Evolutionary conservation across 2,888 invertebrate genomes (phyloP).

Genomic region (Sesamia inferens): DNA sequence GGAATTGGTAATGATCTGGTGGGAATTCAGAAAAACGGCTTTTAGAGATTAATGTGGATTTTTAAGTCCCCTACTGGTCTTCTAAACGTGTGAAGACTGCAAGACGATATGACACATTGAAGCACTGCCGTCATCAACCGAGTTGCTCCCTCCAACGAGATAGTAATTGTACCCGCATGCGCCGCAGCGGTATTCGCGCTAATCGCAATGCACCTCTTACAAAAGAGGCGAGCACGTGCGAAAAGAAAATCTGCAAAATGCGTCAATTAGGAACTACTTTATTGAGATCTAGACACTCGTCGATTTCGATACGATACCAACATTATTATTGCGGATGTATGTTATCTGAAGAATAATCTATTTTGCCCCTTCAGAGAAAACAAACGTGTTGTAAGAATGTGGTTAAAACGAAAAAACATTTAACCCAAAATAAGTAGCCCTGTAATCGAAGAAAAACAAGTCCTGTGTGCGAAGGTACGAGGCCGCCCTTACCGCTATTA

Average conservation of each 20-base stretch:
- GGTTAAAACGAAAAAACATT: conserved; percentile 9
- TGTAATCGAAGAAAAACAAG: conserved; percentile 48
- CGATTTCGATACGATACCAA: not conserved
- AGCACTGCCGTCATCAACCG: not conserved
- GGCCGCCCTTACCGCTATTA: conserved; percentile 62
- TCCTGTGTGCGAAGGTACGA: conserved; percentile 47
- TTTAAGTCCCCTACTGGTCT: not conserved
- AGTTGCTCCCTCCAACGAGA: too few relatives aligned
- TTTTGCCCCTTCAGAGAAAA: not conserved
- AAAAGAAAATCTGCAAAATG: not conserved
- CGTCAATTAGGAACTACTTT: not conserved
- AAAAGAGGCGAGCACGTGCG: not conserved
- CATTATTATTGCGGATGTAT: not conserved
- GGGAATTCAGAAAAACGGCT: too few relatives aligned
- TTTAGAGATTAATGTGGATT: too few relatives aligned
- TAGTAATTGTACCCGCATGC: not conserved
- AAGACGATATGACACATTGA: not conserved
- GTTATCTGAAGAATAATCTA: not conserved
- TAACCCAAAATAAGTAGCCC: conserved; percentile 41
- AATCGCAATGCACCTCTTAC: not conserved
- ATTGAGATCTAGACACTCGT: not conserved
- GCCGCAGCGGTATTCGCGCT: not conserved
- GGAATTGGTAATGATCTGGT: too few relatives aligned
- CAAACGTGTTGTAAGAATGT: not conserved
- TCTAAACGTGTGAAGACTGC: not conserved